phyloP scores from a whole-genome alignment of 2,888 invertebrate genomes.

The Dimorphilus gyrociliatus region DNA sequence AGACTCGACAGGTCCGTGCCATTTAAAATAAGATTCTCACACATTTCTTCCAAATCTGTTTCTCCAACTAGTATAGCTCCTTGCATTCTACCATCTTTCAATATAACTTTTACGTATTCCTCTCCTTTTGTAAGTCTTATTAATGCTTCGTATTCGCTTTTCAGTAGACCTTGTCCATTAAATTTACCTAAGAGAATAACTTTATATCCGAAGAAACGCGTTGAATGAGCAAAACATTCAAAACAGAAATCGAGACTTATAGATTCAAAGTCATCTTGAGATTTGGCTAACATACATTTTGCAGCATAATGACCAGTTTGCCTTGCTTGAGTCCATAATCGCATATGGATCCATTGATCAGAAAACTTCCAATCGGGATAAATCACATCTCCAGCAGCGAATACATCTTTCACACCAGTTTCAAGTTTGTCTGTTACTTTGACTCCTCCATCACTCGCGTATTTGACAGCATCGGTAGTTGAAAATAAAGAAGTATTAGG shows the following conservation, averaged over 20 bases:
- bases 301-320: slow-evolving; percentile 93
- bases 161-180: slow-evolving; percentile 77
- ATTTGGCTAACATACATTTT: slow-evolving; percentile 52
- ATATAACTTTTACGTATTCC: slow-evolving; percentile 60
- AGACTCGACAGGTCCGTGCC: slow-evolving; percentile 70
- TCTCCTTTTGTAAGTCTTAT: slow-evolving; percentile 59
- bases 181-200: slow-evolving; percentile 72
- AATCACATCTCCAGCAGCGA: slow-evolving; percentile 90
- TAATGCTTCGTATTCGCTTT: slow-evolving; percentile 60
- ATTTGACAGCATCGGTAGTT: slow-evolving; percentile 7
- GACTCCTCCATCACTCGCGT: slow-evolving; percentile 61
- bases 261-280: too few species aligned
- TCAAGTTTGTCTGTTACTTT: slow-evolving; percentile 67
- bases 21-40: slow-evolving; percentile 91
- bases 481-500: too few species aligned
- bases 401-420: slow-evolving; percentile 59
- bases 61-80: slow-evolving; percentile 92
- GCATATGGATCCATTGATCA: slow-evolving; percentile 48
- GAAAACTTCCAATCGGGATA: slow-evolving; percentile 54
- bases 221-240: slow-evolving; percentile 91
- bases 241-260: slow-evolving; percentile 67
- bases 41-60: slow-evolving; percentile 89
- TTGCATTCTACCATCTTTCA: slow-evolving; percentile 64
- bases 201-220: slow-evolving; percentile 80
- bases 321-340: slow-evolving; percentile 91